Conservation (phyloP, 2,113 vertebrate species). For the Dolichallabes microphthalmus region DNA sequence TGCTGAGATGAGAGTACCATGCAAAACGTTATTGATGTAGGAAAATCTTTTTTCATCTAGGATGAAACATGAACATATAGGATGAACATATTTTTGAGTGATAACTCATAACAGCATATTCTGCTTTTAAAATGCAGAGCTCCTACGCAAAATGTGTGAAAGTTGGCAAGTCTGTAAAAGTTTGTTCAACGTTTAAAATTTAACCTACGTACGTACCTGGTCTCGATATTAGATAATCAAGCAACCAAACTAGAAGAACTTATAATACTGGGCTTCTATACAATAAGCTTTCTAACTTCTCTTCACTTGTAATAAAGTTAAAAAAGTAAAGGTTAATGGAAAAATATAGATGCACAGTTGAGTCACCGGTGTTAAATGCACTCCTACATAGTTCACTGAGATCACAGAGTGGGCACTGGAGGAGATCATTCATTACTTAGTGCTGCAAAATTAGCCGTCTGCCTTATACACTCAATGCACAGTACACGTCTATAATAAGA, state of each 20-base stretch:
- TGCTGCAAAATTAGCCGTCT: slow-evolving; percentile 17
- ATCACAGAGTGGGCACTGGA: slow-evolving; percentile 36
- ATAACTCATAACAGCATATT: not conserved
- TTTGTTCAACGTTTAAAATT: not conserved
- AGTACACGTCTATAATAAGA: slow-evolving; percentile 41
- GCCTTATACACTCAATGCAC: slow-evolving; percentile 23
- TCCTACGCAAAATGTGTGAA: not conserved
- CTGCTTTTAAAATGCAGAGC: not conserved
- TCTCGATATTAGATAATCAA: not conserved
- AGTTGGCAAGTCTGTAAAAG: not conserved
- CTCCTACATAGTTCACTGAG: slow-evolving; percentile 36
- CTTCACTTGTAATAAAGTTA: slow-evolving; percentile 15
- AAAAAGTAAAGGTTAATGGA: slow-evolving; percentile 39
- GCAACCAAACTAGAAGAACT: not conserved
- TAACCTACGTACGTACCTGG: not conserved
- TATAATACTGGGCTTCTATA: not conserved
- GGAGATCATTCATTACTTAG: slow-evolving; percentile 24
- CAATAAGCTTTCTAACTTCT: slow-evolving; percentile 5
- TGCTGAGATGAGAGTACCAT: not conserved
- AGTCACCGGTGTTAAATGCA: slow-evolving; percentile 36
- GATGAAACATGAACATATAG: too few relatives aligned
- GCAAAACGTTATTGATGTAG: not conserved
- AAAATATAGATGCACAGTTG: slow-evolving; percentile 34
- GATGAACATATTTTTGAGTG: not conserved
- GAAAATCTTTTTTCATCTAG: not conserved